phyloP scores from a whole-genome alignment of 2,888 invertebrate genomes.

The Stegophylla sp. region DNA sequence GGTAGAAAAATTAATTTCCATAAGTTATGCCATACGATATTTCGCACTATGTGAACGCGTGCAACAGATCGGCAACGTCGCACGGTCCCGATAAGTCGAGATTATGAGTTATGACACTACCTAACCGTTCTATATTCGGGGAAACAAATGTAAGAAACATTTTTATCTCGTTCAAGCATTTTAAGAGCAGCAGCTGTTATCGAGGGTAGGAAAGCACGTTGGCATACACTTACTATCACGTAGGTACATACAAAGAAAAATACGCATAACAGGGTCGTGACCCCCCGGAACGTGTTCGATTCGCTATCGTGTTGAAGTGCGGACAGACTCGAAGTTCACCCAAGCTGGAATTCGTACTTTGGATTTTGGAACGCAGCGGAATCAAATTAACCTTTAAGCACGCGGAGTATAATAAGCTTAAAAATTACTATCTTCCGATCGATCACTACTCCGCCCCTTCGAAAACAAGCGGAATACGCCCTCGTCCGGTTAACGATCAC shows the following conservation, averaged over 20 bases:
- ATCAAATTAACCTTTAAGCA: not conserved
- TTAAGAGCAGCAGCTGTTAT: constrained; percentile 19
- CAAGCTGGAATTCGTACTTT: constrained; percentile 27
- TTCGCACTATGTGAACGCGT: not conserved
- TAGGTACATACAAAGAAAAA: not conserved
- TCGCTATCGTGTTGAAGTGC: constrained; percentile 42
- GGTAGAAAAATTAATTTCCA: not conserved
- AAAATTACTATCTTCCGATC: too few species aligned
- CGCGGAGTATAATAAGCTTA: too few species aligned
- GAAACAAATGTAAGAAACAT: constrained; percentile 16
- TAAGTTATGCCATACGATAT: not conserved
- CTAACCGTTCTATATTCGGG: constrained; percentile 16
- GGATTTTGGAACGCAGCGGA: constrained; percentile 8
- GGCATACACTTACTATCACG: too few species aligned
- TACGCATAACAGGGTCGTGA: constrained; percentile 27
- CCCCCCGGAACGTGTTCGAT: not conserved
- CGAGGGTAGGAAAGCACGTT: not conserved
- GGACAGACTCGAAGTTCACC: not conserved
- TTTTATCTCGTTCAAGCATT: constrained; percentile 31
- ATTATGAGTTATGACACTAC: too few species aligned
- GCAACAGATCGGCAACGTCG: constrained; percentile 45
- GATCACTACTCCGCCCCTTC: too few species aligned
- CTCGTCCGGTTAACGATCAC: too few species aligned
- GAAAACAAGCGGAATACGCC: too few species aligned
- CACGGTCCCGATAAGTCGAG: constrained; percentile 1